Percentiles rank a stretch among this genome's conserved stretches.
Evolutionary conservation across 2,113 vertebrate species (phyloP).

Genomic region (Neolamprologus toae): DNA sequence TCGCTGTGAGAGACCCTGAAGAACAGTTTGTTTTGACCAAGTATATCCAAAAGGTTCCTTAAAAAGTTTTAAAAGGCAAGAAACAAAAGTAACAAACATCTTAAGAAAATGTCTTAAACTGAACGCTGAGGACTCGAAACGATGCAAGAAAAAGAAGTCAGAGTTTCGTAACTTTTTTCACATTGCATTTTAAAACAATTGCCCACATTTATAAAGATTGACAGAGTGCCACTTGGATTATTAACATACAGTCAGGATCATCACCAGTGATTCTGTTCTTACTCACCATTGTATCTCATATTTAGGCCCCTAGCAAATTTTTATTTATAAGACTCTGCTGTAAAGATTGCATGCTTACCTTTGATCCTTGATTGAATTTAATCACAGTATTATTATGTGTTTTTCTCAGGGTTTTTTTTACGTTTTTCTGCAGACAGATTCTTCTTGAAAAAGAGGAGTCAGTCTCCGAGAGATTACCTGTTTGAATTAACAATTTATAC

Average conservation of each 20-base stretch:
- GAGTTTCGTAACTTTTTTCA: not conserved
- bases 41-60: not conserved
- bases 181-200: not conserved
- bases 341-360: not conserved
- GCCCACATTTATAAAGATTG: not conserved
- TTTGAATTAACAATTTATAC: fast-evolving
- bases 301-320: not conserved
- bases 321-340: not conserved
- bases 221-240: not conserved
- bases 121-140: not conserved
- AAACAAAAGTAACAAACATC: not conserved
- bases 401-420: fast-evolving
- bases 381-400: not conserved
- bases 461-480: not conserved
- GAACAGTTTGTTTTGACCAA: not conserved
- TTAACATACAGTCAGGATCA: not conserved
- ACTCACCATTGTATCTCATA: not conserved
- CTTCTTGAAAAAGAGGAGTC: fast-evolving
- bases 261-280: not conserved
- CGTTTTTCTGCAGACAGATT: not conserved
- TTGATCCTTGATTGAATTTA: not conserved
- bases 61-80: not conserved
- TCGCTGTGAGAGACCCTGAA: not conserved
- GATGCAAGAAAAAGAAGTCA: not conserved
- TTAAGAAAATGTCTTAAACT: not conserved